These are phyloP conservation scores for Pseudobourletiella spinata DNA, from an alignment of 1,140 invertebrate genomes.

Conservation along the genomic window DNA sequence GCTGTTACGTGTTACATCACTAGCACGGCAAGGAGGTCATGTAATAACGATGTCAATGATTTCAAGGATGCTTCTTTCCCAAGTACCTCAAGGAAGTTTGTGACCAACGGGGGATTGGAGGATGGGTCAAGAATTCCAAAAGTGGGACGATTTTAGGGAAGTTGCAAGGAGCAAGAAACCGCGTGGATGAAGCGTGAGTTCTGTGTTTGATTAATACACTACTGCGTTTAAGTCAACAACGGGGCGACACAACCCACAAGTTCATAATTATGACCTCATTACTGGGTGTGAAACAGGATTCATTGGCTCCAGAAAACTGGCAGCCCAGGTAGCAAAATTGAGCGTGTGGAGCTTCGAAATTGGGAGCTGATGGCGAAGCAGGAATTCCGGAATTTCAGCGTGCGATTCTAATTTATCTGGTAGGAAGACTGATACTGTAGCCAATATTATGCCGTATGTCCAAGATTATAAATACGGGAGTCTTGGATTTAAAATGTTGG, in stretches of 20 bases:
- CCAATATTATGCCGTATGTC: too few species aligned
- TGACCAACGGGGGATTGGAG: slow-evolving; percentile 58
- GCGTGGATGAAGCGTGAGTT: slow-evolving; percentile 75
- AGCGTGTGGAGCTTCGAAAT: slow-evolving; percentile 68
- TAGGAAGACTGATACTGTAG: too few species aligned
- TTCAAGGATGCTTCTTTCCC: slow-evolving; percentile 69
- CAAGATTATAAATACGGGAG: too few species aligned
- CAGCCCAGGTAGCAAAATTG: slow-evolving; percentile 72
- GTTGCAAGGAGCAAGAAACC: slow-evolving; percentile 66
- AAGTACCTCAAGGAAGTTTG: slow-evolving; percentile 74
- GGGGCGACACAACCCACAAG: not conserved
- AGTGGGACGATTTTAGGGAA: slow-evolving; percentile 75
- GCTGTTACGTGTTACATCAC: not conserved
- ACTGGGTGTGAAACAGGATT: slow-evolving; percentile 50
- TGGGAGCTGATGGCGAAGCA: slow-evolving; percentile 65
- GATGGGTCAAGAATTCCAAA: slow-evolving; percentile 88
- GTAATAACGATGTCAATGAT: slow-evolving; percentile 10
- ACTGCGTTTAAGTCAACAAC: too few species aligned
- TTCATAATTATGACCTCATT: slow-evolving; percentile 3
- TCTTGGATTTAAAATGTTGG: too few species aligned
- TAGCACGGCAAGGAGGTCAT: not conserved
- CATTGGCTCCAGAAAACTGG: slow-evolving; percentile 73
- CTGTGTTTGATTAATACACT: too few species aligned
- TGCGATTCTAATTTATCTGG: slow-evolving; percentile 69
- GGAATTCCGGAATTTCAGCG: slow-evolving; percentile 69